Evolutionary conservation across 2,888 invertebrate species (phyloP).

Genomic region (Malthinus flaveolus): DNA sequence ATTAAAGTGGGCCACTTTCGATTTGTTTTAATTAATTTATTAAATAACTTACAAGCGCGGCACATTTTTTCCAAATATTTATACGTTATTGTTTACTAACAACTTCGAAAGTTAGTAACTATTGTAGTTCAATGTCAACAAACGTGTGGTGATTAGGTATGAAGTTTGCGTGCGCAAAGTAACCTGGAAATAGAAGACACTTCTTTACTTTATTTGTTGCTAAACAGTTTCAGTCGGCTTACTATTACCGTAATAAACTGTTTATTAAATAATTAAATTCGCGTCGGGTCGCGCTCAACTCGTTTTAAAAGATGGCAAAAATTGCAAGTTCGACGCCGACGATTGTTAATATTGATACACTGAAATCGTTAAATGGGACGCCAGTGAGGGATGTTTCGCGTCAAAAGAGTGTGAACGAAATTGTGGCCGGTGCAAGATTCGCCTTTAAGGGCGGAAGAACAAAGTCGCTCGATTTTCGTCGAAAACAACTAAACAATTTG

Average conservation of each 20-base stretch:
- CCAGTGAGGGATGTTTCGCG: background rate
- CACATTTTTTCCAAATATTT: too few relatives aligned
- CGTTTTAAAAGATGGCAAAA: background rate
- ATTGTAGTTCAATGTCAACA: background rate
- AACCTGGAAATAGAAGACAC: conserved; percentile 1
- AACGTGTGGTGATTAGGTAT: background rate
- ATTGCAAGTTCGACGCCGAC: background rate
- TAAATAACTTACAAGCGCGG: too few relatives aligned
- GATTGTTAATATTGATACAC: background rate
- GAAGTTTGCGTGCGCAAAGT: conserved; percentile 7
- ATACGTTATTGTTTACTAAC: background rate
- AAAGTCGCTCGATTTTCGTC: conserved; percentile 77
- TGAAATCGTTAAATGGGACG: too few relatives aligned
- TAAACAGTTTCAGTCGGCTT: conserved; percentile 9
- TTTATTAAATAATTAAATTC: background rate
- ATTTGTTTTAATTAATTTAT: too few relatives aligned
- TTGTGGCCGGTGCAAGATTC: conserved; percentile 68
- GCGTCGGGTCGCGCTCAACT: background rate
- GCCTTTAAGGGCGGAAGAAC: conserved; percentile 82
- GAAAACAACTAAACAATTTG: conserved; percentile 76
- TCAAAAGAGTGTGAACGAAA: conserved; percentile 21
- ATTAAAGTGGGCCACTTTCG: too few relatives aligned
- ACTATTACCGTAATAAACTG: too few relatives aligned
- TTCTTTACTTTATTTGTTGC: conserved; percentile 2
- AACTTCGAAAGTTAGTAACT: background rate